Base-by-base conservation (phyloP, 2,113 vertebrate species). In the Tenrec ecaudatus region DNA sequence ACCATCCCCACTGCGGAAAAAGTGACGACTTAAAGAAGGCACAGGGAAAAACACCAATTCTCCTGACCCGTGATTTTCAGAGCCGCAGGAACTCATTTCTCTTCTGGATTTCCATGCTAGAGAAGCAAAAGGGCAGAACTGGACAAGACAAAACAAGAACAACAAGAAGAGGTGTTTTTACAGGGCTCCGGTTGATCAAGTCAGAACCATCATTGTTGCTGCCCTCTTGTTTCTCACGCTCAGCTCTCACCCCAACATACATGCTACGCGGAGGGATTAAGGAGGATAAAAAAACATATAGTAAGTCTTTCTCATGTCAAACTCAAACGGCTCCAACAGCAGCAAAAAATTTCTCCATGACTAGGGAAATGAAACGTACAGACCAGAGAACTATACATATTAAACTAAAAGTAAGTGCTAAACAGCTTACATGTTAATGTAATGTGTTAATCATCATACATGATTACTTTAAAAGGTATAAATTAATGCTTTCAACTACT, bases 51-150 rank as follows among this genome's bases (percentile, higher is more conserved):
- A 75, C 16, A 69, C 2, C 25, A 77, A 33, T 66, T 95, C 88
- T 94, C 94, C 90, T 91, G 88, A 91, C 68, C 86, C 94, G 93
- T 94, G 78, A 23, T 81, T 82, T 91, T 91, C 83, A 94, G 23
- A 89, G 5, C 71, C 91, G 36, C 0, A 88, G 91, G 69, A 92
- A 86, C 90, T 73, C 43, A 94, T 23, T 91, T 64, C n/a, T 96
- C 88, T 90, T 92, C 77, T 81, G 81, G 73, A 53, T 81, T 91
- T 17, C 85, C 84, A 84, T 87, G 16, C 91, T 77, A 92, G 78
- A 87, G 64, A 91, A 93, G 40, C 40, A 40, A 40, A 40, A 40
- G 7, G 68, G 94, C n/a, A 89, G 60, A 68, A 33, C 73, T 93
- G 77, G 25, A 25, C 17, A 86, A 33, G 43, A 91, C 71, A 90